phyloP scores from a whole-genome alignment of 2,888 invertebrate genomes.

The Papilio gigon region DNA sequence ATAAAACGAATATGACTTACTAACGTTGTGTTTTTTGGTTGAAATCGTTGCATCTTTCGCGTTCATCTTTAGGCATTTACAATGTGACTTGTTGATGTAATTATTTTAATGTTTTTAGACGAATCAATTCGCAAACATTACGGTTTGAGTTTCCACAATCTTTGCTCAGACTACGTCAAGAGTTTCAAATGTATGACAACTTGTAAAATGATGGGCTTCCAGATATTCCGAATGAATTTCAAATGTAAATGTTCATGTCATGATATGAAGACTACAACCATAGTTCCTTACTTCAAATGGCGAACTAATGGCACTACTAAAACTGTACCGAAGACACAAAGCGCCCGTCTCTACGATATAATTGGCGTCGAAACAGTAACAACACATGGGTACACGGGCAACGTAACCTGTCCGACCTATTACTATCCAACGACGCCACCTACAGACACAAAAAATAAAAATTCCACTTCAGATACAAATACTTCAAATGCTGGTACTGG shows the following conservation, averaged over 20 bases:
- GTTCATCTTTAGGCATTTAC: too few species aligned
- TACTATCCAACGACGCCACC: slow-evolving; percentile 25
- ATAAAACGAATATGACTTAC: too few species aligned
- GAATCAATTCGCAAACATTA: slow-evolving; percentile 61
- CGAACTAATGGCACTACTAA: slow-evolving; percentile 64
- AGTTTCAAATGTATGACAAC: slow-evolving; percentile 67
- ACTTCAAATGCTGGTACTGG: neutral
- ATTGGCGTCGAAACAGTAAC: slow-evolving; percentile 26
- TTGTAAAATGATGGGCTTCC: slow-evolving; percentile 67
- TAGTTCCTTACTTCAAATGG: slow-evolving; percentile 66
- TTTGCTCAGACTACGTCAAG: slow-evolving; percentile 57
- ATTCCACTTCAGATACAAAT: neutral
- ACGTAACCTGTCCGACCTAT: slow-evolving; percentile 36
- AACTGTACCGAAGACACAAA: slow-evolving; percentile 54
- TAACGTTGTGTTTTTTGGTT: too few species aligned
- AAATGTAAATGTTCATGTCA: slow-evolving; percentile 68
- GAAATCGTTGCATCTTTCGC: too few species aligned
- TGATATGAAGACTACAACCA: slow-evolving; percentile 59
- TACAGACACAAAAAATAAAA: neutral
- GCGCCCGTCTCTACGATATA: slow-evolving; percentile 60
- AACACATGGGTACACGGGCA: slow-evolving; percentile 5
- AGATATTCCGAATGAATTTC: slow-evolving; percentile 59
- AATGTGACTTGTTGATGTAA: too few species aligned
- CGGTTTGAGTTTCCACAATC: slow-evolving; percentile 60
- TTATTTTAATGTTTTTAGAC: slow-evolving; percentile 33